Base-by-base conservation (phyloP, 1,140 invertebrate species). In the Heliconius eleuchia region DNA sequence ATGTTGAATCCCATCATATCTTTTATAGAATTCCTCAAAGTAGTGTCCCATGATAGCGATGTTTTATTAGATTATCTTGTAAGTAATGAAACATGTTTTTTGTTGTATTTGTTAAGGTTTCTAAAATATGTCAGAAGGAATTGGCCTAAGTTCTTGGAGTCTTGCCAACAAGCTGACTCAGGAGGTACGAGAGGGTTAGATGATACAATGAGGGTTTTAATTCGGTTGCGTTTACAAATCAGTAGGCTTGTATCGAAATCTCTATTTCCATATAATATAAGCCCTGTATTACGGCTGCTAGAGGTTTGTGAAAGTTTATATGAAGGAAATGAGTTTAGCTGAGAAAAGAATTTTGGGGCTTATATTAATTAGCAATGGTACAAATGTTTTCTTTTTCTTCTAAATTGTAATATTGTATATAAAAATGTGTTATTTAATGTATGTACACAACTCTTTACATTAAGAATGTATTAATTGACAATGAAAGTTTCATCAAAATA, bases 31-130 rank as follows among this genome's bases (percentile, higher is more conserved):
- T 98, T 98, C 91, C 95, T 98, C 13, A 96, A 96, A 84, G 96
- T 97, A 71, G 97, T 98, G 19, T 97, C 97, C 71, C 97, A 98
- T 86, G 98, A 98, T 88, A 96, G 96, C 18, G 96, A 97, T 89
- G 96, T 98, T 1, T 87, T 99, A 27, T 92, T 99, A 52, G 98
- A 99, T 95, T 96, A 98, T 88, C 95, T 99, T 78, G 97, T 98
- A 37, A 98, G 97, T 84, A 98, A 98, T 89, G 98, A 99, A 91
- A 99, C 98, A 7, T 98, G 97, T 92, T 99, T 98, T 90, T 92
- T 99, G 66, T 93, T 98, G 5, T 99, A 99, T 95, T 94, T 99
- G 73, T 95, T 98, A 73, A 95, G 98, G 83, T 97, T 98, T 87
- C 95, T 99, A 27, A 98, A 98, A 86, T 98, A 97, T 94, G 96